A percentile compares a stretch with the other conserved stretches of the same genome.
These are phyloP conservation scores for Baronia brevicornis DNA, from an alignment of 2,888 invertebrate genomes.

Conservation along the genomic window DNA sequence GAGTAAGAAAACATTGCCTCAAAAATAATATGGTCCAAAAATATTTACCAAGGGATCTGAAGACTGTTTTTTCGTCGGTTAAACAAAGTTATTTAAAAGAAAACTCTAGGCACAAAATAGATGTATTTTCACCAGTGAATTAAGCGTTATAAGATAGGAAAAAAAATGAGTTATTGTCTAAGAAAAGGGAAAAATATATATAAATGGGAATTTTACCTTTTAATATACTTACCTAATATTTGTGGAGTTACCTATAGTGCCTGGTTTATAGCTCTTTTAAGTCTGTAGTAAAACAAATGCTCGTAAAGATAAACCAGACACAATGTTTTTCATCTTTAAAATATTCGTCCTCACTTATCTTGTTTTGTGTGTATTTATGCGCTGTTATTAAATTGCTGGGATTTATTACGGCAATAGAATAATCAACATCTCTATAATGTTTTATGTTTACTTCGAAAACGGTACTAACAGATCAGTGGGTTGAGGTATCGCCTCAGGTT, in stretches of 20 bases:
- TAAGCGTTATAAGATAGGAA: no score
- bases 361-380: constrained; percentile 6
- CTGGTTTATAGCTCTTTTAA: constrained; percentile 11
- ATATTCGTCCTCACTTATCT: constrained; percentile 9
- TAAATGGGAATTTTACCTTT: constrained; percentile 1
- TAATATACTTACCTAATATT: constrained; percentile 6
- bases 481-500: background rate
- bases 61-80: no score
- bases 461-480: background rate
- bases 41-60: no score
- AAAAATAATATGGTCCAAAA: no score
- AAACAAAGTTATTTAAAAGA: no score
- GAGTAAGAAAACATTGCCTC: no score
- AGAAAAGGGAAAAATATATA: background rate
- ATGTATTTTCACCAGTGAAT: no score
- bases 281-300: constrained; percentile 9
- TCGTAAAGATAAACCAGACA: constrained; percentile 12
- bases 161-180: no score
- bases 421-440: constrained; percentile 2
- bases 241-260: constrained; percentile 3
- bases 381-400: constrained; percentile 6
- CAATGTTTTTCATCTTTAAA: constrained; percentile 13
- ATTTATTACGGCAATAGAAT: constrained; percentile 9
- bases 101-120: no score
- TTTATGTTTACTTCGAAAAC: background rate